A percentile compares a stretch with the other conserved stretches of the same genome.
phyloP scores from a whole-genome alignment of 2,888 invertebrate species.

The Noctua fimbriata region DNA sequence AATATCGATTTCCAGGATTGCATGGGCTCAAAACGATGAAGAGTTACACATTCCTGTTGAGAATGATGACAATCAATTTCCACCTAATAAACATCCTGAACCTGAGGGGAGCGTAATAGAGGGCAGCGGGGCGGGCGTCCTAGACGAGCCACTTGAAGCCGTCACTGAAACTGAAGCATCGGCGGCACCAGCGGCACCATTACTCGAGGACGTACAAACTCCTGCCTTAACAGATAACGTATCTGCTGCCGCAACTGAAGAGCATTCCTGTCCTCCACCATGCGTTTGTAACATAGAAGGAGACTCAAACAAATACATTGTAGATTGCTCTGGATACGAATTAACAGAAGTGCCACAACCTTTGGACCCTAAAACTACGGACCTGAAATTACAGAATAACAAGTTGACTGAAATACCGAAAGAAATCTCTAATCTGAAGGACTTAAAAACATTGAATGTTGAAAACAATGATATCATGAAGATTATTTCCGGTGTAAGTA shows the following conservation, averaged over 20 bases:
- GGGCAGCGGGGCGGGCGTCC: conserved; percentile 78
- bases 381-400: conserved; percentile 84
- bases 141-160: conserved; percentile 74
- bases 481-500: conserved; percentile 83
- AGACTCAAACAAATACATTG: conserved; percentile 76
- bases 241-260: conserved; percentile 55
- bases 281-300: conserved; percentile 84
- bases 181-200: conserved; percentile 54
- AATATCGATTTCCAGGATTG: conserved; percentile 71
- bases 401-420: conserved; percentile 84
- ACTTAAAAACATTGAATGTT: conserved; percentile 81
- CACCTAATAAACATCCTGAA: conserved; percentile 80
- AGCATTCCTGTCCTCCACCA: conserved; percentile 77
- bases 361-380: conserved; percentile 81
- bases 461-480: conserved; percentile 83
- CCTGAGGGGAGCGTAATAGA: conserved; percentile 73
- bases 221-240: conserved; percentile 64
- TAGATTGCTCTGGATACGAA: conserved; percentile 87
- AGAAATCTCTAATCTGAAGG: conserved; percentile 78
- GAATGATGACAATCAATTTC: conserved; percentile 85
- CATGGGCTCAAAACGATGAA: conserved; percentile 78
- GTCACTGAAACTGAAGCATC: conserved; percentile 61
- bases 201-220: conserved; percentile 75
- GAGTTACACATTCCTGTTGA: conserved; percentile 83
- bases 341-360: conserved; percentile 87